A percentile compares a stretch with the other conserved stretches of the same genome.
phyloP scores from a whole-genome alignment of 2,888 invertebrate genomes.

The Osmoderma eremita region DNA sequence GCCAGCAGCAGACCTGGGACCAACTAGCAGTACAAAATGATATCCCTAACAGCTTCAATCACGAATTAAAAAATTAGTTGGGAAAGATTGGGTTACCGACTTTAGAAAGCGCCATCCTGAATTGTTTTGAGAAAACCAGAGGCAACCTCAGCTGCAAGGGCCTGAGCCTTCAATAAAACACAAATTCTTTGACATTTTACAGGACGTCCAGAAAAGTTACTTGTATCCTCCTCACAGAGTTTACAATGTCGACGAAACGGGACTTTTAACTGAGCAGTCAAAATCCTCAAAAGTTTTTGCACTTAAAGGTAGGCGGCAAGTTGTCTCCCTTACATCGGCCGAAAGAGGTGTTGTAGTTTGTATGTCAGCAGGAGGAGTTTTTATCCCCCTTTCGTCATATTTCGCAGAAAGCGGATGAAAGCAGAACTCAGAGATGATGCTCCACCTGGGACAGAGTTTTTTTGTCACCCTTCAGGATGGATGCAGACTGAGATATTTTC shows the following conservation, averaged over 20 bases:
- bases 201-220: background rate
- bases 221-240: background rate
- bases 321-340: slow-evolving; percentile 1
- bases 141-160: slow-evolving; percentile 29
- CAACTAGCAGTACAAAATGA: background rate
- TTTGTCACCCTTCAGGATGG: slow-evolving; percentile 16
- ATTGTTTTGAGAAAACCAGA: slow-evolving; percentile 24
- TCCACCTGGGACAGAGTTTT: slow-evolving; percentile 12
- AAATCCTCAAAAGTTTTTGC: slow-evolving; percentile 13
- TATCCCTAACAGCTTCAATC: slow-evolving; percentile 6
- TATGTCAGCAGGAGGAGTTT: background rate
- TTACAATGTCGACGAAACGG: slow-evolving; percentile 22
- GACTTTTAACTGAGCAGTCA: slow-evolving; percentile 11
- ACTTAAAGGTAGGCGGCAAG: slow-evolving; percentile 14
- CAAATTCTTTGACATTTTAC: slow-evolving; percentile 13
- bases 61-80: slow-evolving; percentile 21
- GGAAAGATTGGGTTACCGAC: slow-evolving; percentile 5
- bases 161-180: slow-evolving; percentile 18
- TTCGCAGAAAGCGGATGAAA: slow-evolving; percentile 26
- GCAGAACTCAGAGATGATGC: slow-evolving; percentile 22
- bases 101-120: slow-evolving; percentile 23
- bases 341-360: slow-evolving; percentile 12
- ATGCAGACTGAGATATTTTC: slow-evolving; percentile 25
- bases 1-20: too few species aligned
- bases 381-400: slow-evolving; percentile 21